Evolutionary conservation across 2,113 vertebrate genomes (phyloP).

Genomic region (Syrrhaptes paradoxus): DNA sequence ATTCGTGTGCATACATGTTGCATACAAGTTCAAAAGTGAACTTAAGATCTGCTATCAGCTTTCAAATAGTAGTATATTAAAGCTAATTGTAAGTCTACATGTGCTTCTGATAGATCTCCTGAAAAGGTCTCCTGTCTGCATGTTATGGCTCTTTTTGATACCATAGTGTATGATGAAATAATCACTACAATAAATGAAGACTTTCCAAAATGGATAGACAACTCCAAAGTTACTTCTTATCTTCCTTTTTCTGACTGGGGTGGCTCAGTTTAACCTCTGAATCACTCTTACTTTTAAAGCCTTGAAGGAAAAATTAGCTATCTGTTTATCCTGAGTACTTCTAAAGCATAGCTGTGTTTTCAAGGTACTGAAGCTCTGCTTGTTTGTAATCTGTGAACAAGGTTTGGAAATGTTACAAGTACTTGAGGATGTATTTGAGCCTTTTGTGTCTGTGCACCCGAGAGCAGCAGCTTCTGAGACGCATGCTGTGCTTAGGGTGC

Average conservation of each 20-base stretch:
- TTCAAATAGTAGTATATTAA: conserved; percentile 68
- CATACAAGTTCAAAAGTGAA: neutral
- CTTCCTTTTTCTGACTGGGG: neutral
- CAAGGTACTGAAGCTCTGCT: neutral
- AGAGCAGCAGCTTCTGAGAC: neutral
- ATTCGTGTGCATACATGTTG: conserved; percentile 9
- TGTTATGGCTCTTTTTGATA: conserved; percentile 59
- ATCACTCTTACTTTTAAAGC: neutral
- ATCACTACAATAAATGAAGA: conserved; percentile 59
- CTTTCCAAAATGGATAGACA: conserved; percentile 58
- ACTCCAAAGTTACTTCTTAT: conserved; percentile 43
- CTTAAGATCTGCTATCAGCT: conserved; percentile 40
- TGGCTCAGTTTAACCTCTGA: neutral
- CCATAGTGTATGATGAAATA: conserved; percentile 60
- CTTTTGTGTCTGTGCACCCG: neutral
- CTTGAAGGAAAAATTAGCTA: neutral
- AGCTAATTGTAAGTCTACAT: conserved; percentile 63
- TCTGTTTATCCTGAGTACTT: neutral
- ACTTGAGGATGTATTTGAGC: neutral
- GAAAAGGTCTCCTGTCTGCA: conserved; percentile 32
- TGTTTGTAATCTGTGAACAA: neutral
- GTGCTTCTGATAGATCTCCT: conserved; percentile 69
- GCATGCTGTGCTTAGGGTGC: neutral
- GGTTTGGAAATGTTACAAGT: neutral
- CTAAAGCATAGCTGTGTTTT: neutral